phyloP scores from a whole-genome alignment of 1,140 invertebrate species.

The Heliothis virescens region DNA sequence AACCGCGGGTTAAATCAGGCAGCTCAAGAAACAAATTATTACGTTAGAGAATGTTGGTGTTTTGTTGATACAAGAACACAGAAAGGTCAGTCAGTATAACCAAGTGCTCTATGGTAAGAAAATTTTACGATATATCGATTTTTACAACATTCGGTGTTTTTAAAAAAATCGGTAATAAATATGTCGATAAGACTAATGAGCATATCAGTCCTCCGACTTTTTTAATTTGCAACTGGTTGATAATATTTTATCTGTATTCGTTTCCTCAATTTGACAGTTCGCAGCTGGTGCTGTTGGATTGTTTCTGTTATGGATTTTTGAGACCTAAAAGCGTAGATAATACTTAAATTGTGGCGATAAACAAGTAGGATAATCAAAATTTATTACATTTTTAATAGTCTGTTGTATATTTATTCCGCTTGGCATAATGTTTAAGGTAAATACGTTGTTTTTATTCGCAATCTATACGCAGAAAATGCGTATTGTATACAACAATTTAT shows the following conservation, averaged over 20 bases:
- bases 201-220: slow-evolving; percentile 1
- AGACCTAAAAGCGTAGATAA: slow-evolving; percentile 52
- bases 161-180: background rate
- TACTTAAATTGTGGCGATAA: slow-evolving; percentile 41
- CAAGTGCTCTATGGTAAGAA: too few species aligned
- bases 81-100: too few species aligned
- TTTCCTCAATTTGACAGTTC: slow-evolving; percentile 71
- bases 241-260: slow-evolving; percentile 47
- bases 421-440: slow-evolving; percentile 43
- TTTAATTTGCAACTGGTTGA: slow-evolving; percentile 47
- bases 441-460: slow-evolving; percentile 35
- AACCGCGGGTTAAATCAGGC: too few species aligned
- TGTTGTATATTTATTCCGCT: slow-evolving; percentile 9
- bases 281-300: slow-evolving; percentile 72
- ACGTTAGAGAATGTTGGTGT: too few species aligned
- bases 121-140: background rate
- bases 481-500: slow-evolving; percentile 43
- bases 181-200: background rate
- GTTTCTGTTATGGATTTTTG: slow-evolving; percentile 69
- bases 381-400: slow-evolving; percentile 31
- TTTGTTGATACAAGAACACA: too few species aligned
- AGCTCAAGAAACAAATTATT: too few species aligned
- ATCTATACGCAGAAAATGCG: slow-evolving; percentile 24
- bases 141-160: background rate
- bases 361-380: slow-evolving; percentile 32